Evolutionary conservation across 37 sponge, comb jelly and placozoan genomes (phyloP), one percentile per base, ranked within the genome.

Genomic region (Ephydatia muelleri): DNA sequence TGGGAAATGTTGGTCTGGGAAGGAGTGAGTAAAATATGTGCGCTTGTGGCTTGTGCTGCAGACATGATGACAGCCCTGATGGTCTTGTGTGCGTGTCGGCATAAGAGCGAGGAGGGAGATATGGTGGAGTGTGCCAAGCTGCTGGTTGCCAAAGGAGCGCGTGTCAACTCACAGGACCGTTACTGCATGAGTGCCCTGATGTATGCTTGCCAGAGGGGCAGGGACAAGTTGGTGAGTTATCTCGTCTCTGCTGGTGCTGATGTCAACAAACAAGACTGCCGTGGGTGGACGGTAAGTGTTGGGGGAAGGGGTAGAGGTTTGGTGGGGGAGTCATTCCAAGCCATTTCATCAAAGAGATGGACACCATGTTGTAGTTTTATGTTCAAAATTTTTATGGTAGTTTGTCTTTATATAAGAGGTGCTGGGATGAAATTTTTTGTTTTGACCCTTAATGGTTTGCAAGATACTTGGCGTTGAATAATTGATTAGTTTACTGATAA

Each of bases 151-250:
- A 28, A 70, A 16, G 85, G 87, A 21, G 96, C 88, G 27, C 72
- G 69, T 13, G 80, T 91, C 65, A 88, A 91, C 39, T 87, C 86
- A 23, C 91, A 90, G 28, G 96, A 92, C 80, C 76, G 83, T 40
- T 70, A 88, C 49, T 84, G 78, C 68, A 89, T 92, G 88, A 83
- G 88, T 65, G 87, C 96, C 0, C 82, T 95, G 31, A 77, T 95
- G 85, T 81, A 84, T 31, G 89, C 92, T 27, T 81, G 90, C 39
- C 78, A 88, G 31, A 64, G 47, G 21, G 73, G 87, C 65, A 76
- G 85, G 67, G 13, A 38, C 5, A 67, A 47, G 30, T 78, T 89
- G 23, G 89, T 78, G 31, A 33, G 72, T 29, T 68, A 84, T 0
- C 82, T 95, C 6, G 22, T 85, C 9, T 27, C 82, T 16, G 64